Conservation (phyloP, 2,113 vertebrate genomes). For the Pangasianodon hypophthalmus region DNA sequence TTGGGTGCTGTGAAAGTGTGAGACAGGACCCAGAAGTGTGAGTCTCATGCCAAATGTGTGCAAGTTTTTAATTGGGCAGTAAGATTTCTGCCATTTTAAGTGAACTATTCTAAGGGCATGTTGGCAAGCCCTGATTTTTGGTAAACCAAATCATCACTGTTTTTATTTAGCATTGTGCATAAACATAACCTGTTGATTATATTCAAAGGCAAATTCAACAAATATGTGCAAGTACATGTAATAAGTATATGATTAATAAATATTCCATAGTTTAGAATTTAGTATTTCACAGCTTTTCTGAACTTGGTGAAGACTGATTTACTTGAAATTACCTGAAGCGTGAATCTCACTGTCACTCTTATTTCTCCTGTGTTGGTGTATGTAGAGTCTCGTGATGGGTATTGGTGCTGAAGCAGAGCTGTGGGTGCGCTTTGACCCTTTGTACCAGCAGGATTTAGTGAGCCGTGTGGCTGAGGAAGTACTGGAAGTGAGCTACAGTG, state of each 20-base stretch:
- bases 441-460: slow-evolving; percentile 60
- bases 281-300: not conserved
- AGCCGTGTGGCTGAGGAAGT: slow-evolving; percentile 70
- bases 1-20: not conserved
- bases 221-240: not conserved
- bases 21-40: not conserved
- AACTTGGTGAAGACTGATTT: not conserved
- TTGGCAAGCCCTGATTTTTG: too few relatives aligned
- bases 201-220: not conserved
- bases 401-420: slow-evolving; percentile 65
- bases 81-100: not conserved
- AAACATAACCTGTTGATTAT: not conserved
- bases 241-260: not conserved
- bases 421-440: slow-evolving; percentile 81
- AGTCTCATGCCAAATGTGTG: not conserved
- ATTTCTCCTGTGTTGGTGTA: not conserved
- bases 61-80: not conserved
- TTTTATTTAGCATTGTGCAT: not conserved
- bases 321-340: not conserved
- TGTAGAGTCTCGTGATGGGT: slow-evolving; percentile 75
- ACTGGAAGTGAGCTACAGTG: slow-evolving; percentile 74
- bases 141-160: not conserved
- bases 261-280: not conserved
- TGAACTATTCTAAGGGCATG: not conserved
- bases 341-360: not conserved